phyloP scores from a whole-genome alignment of 2,113 vertebrate species.

The Lagopus leucura region DNA sequence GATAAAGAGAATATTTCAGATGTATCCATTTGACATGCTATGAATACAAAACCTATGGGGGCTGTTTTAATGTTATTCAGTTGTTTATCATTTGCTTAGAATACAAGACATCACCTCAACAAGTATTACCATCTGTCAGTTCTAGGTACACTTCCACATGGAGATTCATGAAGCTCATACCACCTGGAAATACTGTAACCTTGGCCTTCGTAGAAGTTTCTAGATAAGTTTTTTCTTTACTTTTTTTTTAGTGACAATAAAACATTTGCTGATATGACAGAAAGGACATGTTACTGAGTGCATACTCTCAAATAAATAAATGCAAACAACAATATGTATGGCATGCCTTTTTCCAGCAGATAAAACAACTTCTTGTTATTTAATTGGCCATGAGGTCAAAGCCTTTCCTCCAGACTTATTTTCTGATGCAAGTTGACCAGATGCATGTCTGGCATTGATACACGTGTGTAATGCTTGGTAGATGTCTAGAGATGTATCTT shows the following conservation, averaged over 20 bases:
- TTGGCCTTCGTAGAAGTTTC: background rate
- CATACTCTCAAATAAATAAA: background rate
- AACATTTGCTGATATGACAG: background rate
- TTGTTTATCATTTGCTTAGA: background rate
- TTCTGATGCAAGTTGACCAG: background rate
- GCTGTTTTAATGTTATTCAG: background rate
- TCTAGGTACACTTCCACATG: background rate
- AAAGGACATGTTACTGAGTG: background rate
- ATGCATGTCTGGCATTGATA: background rate
- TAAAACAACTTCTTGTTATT: background rate
- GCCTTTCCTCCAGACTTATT: background rate
- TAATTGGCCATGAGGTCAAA: conserved; percentile 45
- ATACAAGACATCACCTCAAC: background rate
- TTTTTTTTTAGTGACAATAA: background rate
- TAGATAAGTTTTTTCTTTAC: background rate
- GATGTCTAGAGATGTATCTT: background rate
- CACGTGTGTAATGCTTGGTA: rapidly evolving
- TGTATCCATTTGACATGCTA: background rate
- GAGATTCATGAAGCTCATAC: background rate
- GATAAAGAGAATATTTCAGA: background rate
- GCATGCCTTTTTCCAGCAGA: background rate
- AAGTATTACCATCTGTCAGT: background rate
- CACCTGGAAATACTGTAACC: background rate
- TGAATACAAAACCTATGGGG: background rate
- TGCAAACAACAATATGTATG: background rate